Evolutionary conservation across 2,797 vertebrate genomes (phyloP).

Genomic region (Pogonophryne albipinna): DNA sequence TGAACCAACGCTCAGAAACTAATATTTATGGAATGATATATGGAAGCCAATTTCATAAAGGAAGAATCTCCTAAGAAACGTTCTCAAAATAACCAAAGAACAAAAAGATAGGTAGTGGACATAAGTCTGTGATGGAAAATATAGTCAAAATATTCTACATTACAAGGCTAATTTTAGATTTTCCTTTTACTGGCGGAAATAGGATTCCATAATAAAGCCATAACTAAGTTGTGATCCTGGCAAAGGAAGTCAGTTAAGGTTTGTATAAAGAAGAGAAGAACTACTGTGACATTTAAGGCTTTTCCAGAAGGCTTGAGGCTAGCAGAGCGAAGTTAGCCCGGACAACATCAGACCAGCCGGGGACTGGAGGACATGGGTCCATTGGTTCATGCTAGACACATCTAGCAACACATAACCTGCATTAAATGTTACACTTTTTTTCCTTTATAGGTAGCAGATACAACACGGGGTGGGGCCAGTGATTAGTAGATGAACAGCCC

Average conservation of each 20-base stretch:
- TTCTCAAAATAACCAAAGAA: too few relatives aligned
- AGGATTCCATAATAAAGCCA: slow-evolving; percentile 38
- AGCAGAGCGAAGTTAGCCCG: slow-evolving; percentile 47
- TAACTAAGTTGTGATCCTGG: slow-evolving; percentile 68
- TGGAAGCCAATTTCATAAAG: too few relatives aligned
- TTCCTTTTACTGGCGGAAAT: too few relatives aligned
- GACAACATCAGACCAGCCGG: slow-evolving; percentile 47
- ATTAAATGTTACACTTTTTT: slow-evolving; percentile 19
- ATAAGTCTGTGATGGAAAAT: too few relatives aligned
- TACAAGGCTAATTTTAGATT: too few relatives aligned
- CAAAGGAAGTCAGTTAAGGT: slow-evolving; percentile 40
- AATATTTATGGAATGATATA: slow-evolving; percentile 37
- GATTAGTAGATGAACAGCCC: slow-evolving; percentile 43
- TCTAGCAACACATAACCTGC: slow-evolving; percentile 48
- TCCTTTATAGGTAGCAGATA: slow-evolving; percentile 56
- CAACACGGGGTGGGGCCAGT: slow-evolving; percentile 53
- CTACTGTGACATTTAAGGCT: slow-evolving; percentile 93
- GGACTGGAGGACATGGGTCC: slow-evolving; percentile 23
- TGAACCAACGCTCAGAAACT: slow-evolving; percentile 51
- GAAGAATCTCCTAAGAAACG: too few relatives aligned
- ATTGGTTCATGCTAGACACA: slow-evolving; percentile 43
- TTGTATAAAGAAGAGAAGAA: slow-evolving; percentile 71
- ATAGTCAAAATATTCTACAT: too few relatives aligned
- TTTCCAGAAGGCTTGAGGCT: slow-evolving; percentile 84
- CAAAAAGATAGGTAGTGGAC: too few relatives aligned